Conservation (phyloP, 2,113 vertebrate species). For the Thymallus thymallus region DNA sequence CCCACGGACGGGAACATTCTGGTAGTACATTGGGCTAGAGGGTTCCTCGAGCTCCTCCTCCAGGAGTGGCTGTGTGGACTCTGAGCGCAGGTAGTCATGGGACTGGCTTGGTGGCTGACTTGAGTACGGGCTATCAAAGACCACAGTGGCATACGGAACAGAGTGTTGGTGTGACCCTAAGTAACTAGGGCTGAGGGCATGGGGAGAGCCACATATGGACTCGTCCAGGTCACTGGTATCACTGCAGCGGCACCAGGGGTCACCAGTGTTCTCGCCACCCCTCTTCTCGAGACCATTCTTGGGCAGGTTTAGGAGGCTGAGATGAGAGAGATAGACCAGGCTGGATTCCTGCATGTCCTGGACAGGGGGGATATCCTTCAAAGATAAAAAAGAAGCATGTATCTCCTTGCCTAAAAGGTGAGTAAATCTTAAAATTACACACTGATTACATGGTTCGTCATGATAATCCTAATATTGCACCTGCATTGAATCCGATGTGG, state of each 20-base stretch:
- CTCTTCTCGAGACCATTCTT: conserved; percentile 46
- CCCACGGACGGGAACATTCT: conserved; percentile 70
- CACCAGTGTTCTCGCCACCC: conserved; percentile 29
- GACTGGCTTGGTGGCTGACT: conserved; percentile 41
- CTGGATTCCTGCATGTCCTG: conserved; percentile 56
- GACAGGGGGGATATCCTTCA: conserved; percentile 51
- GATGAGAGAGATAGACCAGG: conserved; percentile 66
- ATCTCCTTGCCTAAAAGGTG: no score
- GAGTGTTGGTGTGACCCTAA: conserved; percentile 52
- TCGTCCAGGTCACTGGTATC: conserved; percentile 51
- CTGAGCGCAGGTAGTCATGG: conserved; percentile 76
- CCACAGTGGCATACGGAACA: conserved; percentile 83
- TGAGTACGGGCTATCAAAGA: conserved; percentile 67
- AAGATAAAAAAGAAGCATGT: conserved; percentile 4
- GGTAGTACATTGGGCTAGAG: conserved; percentile 78
- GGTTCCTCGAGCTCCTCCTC: conserved; percentile 54
- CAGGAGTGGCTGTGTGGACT: conserved; percentile 86
- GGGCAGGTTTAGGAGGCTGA: conserved; percentile 70
- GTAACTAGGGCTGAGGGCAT: conserved; percentile 23
- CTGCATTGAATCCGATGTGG: conserved; percentile 72
- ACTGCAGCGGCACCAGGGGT: conserved; percentile 33
- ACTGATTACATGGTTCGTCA: not conserved
- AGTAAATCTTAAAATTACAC: not conserved
- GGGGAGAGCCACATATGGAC: conserved; percentile 55
- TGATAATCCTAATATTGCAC: conserved; percentile 55